Evolutionary conservation across 1,140 invertebrate species (phyloP), one percentile per base, ranked within the genome.

Genomic region (Mercenaria mercenaria): DNA sequence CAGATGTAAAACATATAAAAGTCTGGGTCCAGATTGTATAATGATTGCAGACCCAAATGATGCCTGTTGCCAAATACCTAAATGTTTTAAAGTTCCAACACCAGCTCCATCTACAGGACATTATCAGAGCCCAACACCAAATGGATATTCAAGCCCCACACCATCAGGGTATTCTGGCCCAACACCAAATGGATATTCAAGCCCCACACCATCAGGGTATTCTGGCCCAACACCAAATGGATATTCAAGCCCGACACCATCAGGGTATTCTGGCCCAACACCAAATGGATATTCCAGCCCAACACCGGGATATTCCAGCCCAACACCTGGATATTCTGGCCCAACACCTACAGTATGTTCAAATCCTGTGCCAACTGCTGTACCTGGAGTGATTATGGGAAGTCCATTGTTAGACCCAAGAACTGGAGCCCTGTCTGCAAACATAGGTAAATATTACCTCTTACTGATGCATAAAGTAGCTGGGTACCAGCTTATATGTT

Each of bases 1-100:
- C 89, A 94, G 93, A 61, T 94, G 93, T 69, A 89, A 91, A 26
- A 86, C 82, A 0, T 93, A 92, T 74, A 90, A 89, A 81, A 80
- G 90, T 74, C 79, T 93, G 13, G 82, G 85, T 0, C 20, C 84
- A 18, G 86, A 88, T 26, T 94, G 93, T 84, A 59, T 69, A 2
- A 88, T 93, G 87, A 64, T 89, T 34, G 77, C 88, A 2, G 90
- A 93, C 82, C 91, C 92, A 10, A 88, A 86, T 2, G 93, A 94
- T 88, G 41, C 86, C 10, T 94, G 93, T 82, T 94, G 93, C 76
- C 87, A 92, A 56, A 83, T 92, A 11, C 92, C 92, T 20, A 43
- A 76, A 37, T 94, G 93, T 81, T 50, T 72, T 2, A 89, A 92
- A 29, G 82, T 89, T 26, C 90, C 93, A 11, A 92, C 92, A 4